Percentiles rank a stretch among this genome's conserved stretches.
Conservation (phyloP, 2,113 vertebrate genomes). For the Mustela lutreola region DNA sequence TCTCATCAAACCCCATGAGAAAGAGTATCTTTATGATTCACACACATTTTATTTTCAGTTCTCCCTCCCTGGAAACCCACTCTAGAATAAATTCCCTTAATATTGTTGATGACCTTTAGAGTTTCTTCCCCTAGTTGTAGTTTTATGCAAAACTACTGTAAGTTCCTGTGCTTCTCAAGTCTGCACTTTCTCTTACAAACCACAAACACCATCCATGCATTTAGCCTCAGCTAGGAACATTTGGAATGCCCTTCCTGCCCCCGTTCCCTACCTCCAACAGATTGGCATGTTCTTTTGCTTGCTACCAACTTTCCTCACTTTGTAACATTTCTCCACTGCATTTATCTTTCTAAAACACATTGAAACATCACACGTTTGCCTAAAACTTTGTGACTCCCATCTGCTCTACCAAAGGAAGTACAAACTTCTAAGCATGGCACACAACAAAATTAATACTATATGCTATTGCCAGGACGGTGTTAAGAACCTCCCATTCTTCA, state of each 20-base stretch:
- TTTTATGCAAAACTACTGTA: background rate
- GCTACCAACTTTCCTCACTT: background rate
- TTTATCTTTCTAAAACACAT: conserved; percentile 38
- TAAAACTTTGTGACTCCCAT: background rate
- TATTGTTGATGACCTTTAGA: background rate
- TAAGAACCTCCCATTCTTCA: background rate
- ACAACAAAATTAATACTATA: background rate
- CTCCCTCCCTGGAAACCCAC: background rate
- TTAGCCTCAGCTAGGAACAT: background rate
- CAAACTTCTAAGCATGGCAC: background rate
- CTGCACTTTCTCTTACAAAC: background rate
- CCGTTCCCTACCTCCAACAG: background rate
- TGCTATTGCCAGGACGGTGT: background rate
- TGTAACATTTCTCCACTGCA: background rate
- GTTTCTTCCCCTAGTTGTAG: background rate
- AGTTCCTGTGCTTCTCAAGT: background rate
- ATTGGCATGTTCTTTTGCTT: background rate
- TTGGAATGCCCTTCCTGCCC: background rate
- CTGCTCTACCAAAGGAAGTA: background rate
- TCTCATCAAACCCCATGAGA: background rate
- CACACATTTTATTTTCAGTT: background rate
- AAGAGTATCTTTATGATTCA: background rate
- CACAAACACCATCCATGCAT: background rate
- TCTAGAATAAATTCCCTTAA: conserved; percentile 15
- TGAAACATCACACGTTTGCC: background rate